Conservation (phyloP, 2,797 vertebrate genomes). For the Molossus molossus region DNA sequence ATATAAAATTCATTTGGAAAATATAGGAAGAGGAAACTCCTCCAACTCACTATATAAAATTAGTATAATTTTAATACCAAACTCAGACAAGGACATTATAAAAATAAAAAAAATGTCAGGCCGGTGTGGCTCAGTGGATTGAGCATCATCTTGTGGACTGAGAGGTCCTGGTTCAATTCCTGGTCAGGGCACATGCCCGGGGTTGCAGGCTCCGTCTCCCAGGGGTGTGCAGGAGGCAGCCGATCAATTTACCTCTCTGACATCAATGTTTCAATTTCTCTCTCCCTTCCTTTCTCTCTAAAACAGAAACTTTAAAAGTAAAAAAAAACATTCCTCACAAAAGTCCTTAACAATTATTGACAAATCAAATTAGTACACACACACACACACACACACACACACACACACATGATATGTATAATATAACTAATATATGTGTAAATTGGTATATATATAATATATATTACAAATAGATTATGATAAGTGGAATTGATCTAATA, state of each 20-base stretch:
- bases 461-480: neutral
- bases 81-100: slow-evolving; percentile 38
- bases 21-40: neutral
- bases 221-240: too few relatives aligned
- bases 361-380: neutral
- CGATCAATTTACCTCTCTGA: too few relatives aligned
- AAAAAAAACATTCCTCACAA: neutral
- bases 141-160: too few relatives aligned
- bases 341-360: slow-evolving; percentile 52
- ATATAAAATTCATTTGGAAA: slow-evolving; percentile 56
- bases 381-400: neutral
- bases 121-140: too few relatives aligned
- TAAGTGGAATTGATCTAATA: neutral
- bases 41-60: slow-evolving; percentile 32
- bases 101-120: neutral
- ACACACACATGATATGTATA: too few relatives aligned
- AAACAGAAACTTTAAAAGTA: too few relatives aligned
- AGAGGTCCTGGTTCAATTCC: too few relatives aligned
- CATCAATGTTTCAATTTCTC: too few relatives aligned
- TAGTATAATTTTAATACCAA: slow-evolving; percentile 38
- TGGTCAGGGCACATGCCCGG: too few relatives aligned
- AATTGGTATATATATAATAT: neutral
- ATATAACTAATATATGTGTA: neutral
- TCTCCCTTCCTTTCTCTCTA: too few relatives aligned
- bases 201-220: too few relatives aligned